phyloP scores from a whole-genome alignment of 1,140 invertebrate genomes.

The Drosophila athabasca region DNA sequence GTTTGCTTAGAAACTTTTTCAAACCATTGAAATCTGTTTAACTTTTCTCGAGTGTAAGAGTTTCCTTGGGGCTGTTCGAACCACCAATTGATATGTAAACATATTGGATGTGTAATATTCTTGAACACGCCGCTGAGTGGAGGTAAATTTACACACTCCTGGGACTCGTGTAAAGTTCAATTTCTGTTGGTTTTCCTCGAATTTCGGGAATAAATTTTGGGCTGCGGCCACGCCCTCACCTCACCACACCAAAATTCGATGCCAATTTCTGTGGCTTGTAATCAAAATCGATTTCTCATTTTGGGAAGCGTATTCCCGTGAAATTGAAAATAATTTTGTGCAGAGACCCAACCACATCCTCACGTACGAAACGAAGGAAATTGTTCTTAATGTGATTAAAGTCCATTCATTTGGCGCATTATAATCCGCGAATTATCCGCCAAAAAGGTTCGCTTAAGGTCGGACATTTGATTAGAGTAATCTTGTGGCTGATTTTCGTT shows the following conservation, averaged over 20 bases:
- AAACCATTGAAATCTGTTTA: too few species aligned
- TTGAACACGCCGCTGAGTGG: conserved; percentile 52
- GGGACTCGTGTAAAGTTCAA: conserved; percentile 26
- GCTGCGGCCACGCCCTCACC: conserved; percentile 15
- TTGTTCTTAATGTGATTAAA: conserved; percentile 74
- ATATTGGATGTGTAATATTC: conserved; percentile 48
- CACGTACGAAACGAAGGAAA: conserved; percentile 61
- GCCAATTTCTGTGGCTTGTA: conserved; percentile 48
- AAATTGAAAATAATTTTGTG: conserved; percentile 56
- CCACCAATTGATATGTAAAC: conserved; percentile 65
- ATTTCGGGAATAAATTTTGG: conserved; percentile 13
- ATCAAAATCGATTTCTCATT: conserved; percentile 60
- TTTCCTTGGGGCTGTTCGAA: conserved; percentile 6
- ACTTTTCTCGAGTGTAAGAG: conserved; percentile 6
- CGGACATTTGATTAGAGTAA: conserved; percentile 74
- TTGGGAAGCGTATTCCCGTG: neutral
- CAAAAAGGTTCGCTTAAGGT: conserved; percentile 59
- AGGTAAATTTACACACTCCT: conserved; percentile 41
- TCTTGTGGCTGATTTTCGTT: conserved; percentile 19
- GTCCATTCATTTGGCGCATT: conserved; percentile 73
- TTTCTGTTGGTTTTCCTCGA: conserved; percentile 37
- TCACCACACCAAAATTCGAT: conserved; percentile 17
- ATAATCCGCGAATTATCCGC: conserved; percentile 24
- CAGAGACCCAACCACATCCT: conserved; percentile 3
- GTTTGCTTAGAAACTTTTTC: too few species aligned